Evolutionary conservation across 2,113 vertebrate species (phyloP).

Genomic region (Cygnus buccinator): DNA sequence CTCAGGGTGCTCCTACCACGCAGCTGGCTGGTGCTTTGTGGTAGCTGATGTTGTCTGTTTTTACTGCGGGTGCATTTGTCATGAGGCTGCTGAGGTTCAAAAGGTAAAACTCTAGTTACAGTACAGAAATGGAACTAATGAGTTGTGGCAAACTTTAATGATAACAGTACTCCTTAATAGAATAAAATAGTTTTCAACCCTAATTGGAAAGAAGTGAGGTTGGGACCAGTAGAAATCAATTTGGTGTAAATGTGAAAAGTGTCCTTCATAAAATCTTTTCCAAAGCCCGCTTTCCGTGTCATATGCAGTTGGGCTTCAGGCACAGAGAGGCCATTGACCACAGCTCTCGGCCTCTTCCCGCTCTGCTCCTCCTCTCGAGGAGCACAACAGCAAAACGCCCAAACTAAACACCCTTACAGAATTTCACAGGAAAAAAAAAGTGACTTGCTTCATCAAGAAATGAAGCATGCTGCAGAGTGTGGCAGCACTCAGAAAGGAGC

Average conservation of each 20-base stretch:
- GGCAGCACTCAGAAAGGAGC: neutral
- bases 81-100: neutral
- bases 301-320: neutral
- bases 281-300: neutral
- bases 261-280: neutral
- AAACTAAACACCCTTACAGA: neutral
- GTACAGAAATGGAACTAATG: neutral
- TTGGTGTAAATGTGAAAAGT: neutral
- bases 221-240: neutral
- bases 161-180: neutral
- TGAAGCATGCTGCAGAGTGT: neutral
- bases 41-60: neutral
- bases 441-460: constrained; percentile 21
- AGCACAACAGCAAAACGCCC: neutral
- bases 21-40: fast-evolving
- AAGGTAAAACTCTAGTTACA: neutral
- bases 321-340: neutral
- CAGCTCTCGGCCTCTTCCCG: neutral
- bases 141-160: neutral
- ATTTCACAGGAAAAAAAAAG: neutral
- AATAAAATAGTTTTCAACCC: neutral
- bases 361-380: neutral
- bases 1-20: neutral
- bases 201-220: neutral
- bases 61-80: neutral